Percentiles rank a stretch among this genome's conserved stretches.
phyloP scores from a whole-genome alignment of 2,888 invertebrate genomes.

The Tenthredo livida region DNA sequence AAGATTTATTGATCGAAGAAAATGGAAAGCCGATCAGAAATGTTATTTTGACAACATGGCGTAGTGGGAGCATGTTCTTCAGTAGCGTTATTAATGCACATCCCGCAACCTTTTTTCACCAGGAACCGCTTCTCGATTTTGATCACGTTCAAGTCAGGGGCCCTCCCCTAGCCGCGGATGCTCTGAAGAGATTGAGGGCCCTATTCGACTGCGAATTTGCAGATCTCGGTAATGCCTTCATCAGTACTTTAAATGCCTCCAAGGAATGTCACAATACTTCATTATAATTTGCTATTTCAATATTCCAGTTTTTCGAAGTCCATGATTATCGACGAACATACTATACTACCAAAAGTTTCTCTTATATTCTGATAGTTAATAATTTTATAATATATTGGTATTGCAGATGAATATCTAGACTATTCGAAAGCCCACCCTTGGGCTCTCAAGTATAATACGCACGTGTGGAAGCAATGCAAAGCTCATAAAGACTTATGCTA shows the following conservation, averaged over 20 bases:
- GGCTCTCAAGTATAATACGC: constrained; percentile 91
- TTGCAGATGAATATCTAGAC: constrained; percentile 84
- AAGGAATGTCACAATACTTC: background rate
- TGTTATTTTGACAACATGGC: constrained; percentile 91
- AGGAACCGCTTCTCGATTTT: constrained; percentile 92
- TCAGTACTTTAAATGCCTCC: background rate
- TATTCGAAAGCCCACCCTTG: constrained; percentile 89
- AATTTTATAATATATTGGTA: background rate
- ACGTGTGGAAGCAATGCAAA: constrained; percentile 91
- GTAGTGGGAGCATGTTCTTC: constrained; percentile 94
- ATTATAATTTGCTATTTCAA: background rate
- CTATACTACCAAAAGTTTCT: background rate
- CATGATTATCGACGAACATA: background rate
- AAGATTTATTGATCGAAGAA: constrained; percentile 85
- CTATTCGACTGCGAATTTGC: constrained; percentile 89
- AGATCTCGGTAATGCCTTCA: constrained; percentile 80
- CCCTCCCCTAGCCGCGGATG: constrained; percentile 84
- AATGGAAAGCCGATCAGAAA: constrained; percentile 88
- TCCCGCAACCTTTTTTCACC: constrained; percentile 94
- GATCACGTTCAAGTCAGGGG: constrained; percentile 91
- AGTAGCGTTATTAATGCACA: constrained; percentile 91
- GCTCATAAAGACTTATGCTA: constrained; percentile 84
- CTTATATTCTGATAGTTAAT: background rate
- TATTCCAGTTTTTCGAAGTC: background rate
- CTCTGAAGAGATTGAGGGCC: constrained; percentile 84